Percentiles rank a stretch among this genome's conserved stretches.
Evolutionary conservation across 2,797 vertebrate species (phyloP).

Genomic region (Ataeniobius toweri): DNA sequence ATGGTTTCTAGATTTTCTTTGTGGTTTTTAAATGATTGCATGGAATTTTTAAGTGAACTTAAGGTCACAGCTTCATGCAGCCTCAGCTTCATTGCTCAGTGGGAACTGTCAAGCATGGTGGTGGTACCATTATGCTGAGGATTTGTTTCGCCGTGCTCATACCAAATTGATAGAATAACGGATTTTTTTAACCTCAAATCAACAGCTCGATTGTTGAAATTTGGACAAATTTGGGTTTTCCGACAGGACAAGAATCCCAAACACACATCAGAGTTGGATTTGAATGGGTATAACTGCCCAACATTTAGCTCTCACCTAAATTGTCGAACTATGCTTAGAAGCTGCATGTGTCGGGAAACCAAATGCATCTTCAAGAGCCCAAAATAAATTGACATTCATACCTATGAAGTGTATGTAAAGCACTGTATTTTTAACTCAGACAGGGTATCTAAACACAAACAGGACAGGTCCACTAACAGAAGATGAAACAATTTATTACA

Average conservation of each 20-base stretch:
- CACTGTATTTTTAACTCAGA: neutral
- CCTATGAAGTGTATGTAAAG: neutral
- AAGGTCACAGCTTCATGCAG: neutral
- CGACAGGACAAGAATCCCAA: neutral
- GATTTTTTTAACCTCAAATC: neutral
- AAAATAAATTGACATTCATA: neutral
- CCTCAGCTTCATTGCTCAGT: neutral
- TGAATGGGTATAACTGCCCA: neutral
- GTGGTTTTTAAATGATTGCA: neutral
- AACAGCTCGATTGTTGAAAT: neutral
- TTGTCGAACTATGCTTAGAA: neutral
- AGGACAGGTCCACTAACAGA: slow-evolving; percentile 33
- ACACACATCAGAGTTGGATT: neutral
- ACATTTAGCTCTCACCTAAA: neutral
- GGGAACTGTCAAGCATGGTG: neutral
- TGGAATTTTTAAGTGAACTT: neutral
- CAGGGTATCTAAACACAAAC: slow-evolving; percentile 32
- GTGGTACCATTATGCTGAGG: neutral
- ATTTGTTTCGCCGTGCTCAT: neutral
- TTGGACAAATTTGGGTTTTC: neutral
- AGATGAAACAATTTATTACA: slow-evolving; percentile 40
- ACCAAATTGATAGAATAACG: too few species aligned
- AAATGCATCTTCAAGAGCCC: slow-evolving; percentile 24
- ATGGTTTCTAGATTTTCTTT: neutral
- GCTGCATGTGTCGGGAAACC: neutral